Evolutionary conservation across 2,888 invertebrate genomes (phyloP).

Genomic region (Nymphalis c-album): DNA sequence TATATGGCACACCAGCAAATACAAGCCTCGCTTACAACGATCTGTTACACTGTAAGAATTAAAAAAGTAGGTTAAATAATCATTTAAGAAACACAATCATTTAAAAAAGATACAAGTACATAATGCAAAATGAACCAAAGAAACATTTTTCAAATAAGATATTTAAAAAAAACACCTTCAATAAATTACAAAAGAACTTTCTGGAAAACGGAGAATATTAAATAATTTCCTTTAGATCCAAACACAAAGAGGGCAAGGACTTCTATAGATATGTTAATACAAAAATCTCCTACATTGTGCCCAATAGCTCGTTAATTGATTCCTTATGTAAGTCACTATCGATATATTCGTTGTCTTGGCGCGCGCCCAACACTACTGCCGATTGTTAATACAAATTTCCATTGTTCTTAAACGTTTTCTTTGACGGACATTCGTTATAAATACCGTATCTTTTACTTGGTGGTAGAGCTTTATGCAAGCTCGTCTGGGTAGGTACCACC

Average conservation of each 20-base stretch:
- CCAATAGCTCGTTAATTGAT: conserved; percentile 48
- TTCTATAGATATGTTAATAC: conserved; percentile 27
- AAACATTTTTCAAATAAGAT: no score
- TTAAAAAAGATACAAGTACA: no score
- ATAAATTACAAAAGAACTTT: not conserved
- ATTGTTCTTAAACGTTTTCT: conserved; percentile 6
- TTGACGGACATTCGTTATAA: not conserved
- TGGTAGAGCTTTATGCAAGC: no score
- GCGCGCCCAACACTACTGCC: conserved; percentile 47
- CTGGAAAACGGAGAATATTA: not conserved
- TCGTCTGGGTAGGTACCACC: no score
- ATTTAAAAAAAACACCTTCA: not conserved
- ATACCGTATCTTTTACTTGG: no score
- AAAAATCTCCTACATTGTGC: conserved; percentile 28
- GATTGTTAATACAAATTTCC: conserved; percentile 21
- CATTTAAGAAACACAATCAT: no score
- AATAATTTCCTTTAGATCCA: not conserved
- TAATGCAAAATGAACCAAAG: no score
- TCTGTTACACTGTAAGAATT: no score
- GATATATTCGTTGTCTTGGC: conserved; percentile 44
- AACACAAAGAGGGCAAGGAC: conserved; percentile 6
- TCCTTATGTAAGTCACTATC: conserved; percentile 45
- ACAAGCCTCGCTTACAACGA: no score
- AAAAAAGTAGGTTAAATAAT: no score
- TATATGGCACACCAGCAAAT: no score